These are phyloP conservation scores for Zalophus californianus DNA, from an alignment of 2,797 vertebrate genomes.

Conservation along the genomic window DNA sequence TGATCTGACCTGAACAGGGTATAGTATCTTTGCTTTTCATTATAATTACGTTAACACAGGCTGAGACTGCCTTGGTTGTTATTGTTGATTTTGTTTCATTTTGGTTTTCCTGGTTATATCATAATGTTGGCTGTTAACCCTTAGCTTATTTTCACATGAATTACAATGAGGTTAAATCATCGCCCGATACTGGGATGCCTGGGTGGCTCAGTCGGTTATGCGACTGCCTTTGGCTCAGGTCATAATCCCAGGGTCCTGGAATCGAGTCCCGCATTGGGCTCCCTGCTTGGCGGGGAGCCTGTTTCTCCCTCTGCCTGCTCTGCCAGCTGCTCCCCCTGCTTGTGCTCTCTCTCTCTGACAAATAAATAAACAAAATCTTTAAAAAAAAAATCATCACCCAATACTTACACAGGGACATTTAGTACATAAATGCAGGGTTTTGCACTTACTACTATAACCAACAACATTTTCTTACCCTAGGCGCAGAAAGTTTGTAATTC, in stretches of 20 bases:
- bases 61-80: not conserved
- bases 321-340: too few relatives aligned
- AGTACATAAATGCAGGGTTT: not conserved
- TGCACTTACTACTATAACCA: not conserved
- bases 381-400: not conserved
- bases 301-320: too few relatives aligned
- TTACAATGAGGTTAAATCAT: not conserved
- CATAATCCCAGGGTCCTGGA: too few relatives aligned
- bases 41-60: not conserved
- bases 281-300: too few relatives aligned
- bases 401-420: not conserved
- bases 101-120: not conserved
- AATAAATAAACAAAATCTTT: too few relatives aligned
- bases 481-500: not conserved
- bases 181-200: not conserved
- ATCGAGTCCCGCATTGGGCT: too few relatives aligned
- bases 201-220: too few relatives aligned
- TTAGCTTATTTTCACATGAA: not conserved
- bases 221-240: too few relatives aligned
- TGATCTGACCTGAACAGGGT: not conserved
- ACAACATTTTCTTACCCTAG: not conserved
- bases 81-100: not conserved
- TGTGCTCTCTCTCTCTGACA: too few relatives aligned
- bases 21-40: not conserved
- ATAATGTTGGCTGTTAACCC: not conserved